phyloP scores from a whole-genome alignment of 1,140 invertebrate species.

The Trichonephila clavata region DNA sequence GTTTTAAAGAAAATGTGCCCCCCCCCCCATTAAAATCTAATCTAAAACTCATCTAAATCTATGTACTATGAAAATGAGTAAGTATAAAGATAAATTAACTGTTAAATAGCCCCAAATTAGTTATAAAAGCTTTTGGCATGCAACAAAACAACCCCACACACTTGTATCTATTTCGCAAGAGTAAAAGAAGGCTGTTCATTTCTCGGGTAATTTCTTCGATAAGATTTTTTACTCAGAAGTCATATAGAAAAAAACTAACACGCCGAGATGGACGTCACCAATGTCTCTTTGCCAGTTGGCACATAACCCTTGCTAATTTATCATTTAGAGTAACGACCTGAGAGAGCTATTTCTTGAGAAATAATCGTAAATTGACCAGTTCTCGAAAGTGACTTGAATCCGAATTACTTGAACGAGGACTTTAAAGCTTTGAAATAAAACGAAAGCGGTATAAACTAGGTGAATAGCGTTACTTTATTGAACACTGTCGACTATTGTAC shows the following conservation, averaged over 20 bases:
- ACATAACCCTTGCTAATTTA: neutral
- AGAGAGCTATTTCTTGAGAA: neutral
- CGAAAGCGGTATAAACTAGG: too few relatives aligned
- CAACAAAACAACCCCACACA: slow-evolving; percentile 5
- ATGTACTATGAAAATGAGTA: too few relatives aligned
- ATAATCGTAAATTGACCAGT: too few relatives aligned
- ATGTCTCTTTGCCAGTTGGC: neutral
- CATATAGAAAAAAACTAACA: neutral
- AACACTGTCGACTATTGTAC: too few relatives aligned
- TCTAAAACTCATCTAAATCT: neutral
- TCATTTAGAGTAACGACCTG: slow-evolving; percentile 7
- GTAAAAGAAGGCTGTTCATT: neutral
- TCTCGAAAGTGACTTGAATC: too few relatives aligned
- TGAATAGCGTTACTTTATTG: too few relatives aligned
- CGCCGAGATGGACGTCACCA: neutral
- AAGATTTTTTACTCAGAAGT: neutral
- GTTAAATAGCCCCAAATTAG: neutral
- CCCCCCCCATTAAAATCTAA: too few relatives aligned
- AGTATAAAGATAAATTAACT: neutral
- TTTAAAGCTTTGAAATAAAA: too few relatives aligned
- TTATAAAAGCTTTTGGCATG: neutral
- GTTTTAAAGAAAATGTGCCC: neutral
- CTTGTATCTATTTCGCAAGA: neutral
- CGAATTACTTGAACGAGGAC: too few relatives aligned
- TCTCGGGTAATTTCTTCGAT: neutral